phyloP scores from a whole-genome alignment of 2,888 invertebrate species.

The Mythimna loreyi region DNA sequence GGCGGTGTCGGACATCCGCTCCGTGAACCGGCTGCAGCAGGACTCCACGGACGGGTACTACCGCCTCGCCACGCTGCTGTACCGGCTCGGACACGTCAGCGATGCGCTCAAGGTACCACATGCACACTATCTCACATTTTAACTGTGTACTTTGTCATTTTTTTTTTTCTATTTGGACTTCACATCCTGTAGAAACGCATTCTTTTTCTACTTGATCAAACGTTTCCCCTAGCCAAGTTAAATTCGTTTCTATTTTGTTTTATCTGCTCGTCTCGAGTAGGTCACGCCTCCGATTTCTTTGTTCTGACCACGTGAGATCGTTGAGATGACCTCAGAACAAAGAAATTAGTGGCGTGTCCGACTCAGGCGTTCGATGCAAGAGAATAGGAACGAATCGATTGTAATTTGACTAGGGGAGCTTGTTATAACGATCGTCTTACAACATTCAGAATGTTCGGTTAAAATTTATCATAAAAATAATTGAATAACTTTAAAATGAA shows the following conservation, averaged over 20 bases:
- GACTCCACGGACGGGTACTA: slow-evolving; percentile 97
- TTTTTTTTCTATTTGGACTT: background rate
- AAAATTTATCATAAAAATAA: background rate
- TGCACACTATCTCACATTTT: background rate
- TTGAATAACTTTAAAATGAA: background rate
- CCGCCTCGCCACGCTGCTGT: slow-evolving; percentile 96
- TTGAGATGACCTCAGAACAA: too few relatives aligned
- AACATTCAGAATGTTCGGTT: background rate
- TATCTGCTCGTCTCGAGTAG: too few relatives aligned
- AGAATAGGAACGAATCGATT: too few relatives aligned
- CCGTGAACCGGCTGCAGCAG: slow-evolving; percentile 96
- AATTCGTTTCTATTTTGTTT: too few relatives aligned
- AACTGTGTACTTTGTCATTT: too few relatives aligned
- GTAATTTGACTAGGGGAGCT: too few relatives aligned
- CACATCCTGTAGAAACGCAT: background rate
- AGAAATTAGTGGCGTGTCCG: too few relatives aligned
- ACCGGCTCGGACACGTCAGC: slow-evolving; percentile 97
- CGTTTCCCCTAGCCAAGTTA: too few relatives aligned
- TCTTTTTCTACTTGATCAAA: too few relatives aligned
- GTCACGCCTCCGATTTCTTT: too few relatives aligned
- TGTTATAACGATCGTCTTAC: background rate
- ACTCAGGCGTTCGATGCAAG: too few relatives aligned
- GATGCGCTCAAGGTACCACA: slow-evolving; percentile 94
- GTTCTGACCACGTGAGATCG: too few relatives aligned
- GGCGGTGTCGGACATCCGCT: slow-evolving; percentile 97